These are phyloP conservation scores for Heterodera filipjevi DNA, from an alignment of 2,888 invertebrate species.

Conservation along the genomic window DNA sequence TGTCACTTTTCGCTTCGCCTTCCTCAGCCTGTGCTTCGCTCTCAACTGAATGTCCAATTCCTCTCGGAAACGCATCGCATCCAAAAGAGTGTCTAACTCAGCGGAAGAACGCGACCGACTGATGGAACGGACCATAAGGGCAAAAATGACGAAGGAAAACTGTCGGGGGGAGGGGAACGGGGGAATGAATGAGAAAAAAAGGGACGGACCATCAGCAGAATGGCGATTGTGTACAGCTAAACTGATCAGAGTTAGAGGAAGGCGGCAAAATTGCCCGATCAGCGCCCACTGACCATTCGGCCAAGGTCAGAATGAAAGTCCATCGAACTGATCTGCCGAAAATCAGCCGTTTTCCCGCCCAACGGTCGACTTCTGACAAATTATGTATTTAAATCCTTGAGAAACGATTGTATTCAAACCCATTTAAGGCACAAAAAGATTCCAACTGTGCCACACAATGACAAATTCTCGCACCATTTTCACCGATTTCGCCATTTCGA, in stretches of 20 bases:
- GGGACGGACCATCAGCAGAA: conserved; percentile 50
- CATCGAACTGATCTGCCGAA: conserved; percentile 18
- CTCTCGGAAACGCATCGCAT: conserved; percentile 63
- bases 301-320: conserved; percentile 56
- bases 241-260: background rate
- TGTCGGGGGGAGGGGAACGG: background rate
- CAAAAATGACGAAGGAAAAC: conserved; percentile 58
- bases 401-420: background rate
- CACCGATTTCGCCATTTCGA: background rate
- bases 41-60: conserved; percentile 59
- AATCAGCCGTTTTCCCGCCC: background rate
- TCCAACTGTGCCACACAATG: conserved; percentile 26
- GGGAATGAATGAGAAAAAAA: background rate
- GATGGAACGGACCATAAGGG: conserved; percentile 62
- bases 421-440: background rate
- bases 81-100: conserved; percentile 61
- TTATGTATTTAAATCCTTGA: background rate
- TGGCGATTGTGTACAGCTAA: conserved; percentile 56
- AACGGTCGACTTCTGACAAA: conserved; percentile 4
- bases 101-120: conserved; percentile 50
- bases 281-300: conserved; percentile 39
- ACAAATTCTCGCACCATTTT: conserved; percentile 11
- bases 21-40: conserved; percentile 50
- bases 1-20: conserved; percentile 45
- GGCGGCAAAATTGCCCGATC: background rate